Evolutionary conservation across 1,140 invertebrate species (phyloP), one percentile per base, ranked within the genome.

Genomic region (Ceratosolen solmsi): DNA sequence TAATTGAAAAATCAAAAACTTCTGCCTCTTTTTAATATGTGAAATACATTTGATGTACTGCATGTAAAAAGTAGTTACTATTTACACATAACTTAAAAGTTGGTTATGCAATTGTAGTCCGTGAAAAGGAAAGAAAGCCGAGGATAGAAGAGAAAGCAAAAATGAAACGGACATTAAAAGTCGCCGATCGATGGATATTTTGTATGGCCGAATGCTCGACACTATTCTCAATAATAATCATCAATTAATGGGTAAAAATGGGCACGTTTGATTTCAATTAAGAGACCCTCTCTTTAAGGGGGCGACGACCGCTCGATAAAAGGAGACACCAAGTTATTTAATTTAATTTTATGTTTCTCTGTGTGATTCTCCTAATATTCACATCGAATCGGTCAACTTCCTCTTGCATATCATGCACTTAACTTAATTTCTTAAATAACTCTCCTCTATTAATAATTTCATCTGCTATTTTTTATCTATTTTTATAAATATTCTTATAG

Each of bases 191-290:
- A 65, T 80, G 56, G 41, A 54, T 46, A 68, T 76, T 70, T 75
- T 84, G 86, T 87, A 84, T 79, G 86, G 87, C 86, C 86, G 79
- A 84, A 71, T 82, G 85, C 77, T 71, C 33, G 30, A 4, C 72
- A 82, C 82, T 82, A 86, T 87, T 86, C 84, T 84, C 86, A 87
- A 86, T 87, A 82, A 83, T 85, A 87, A 86, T 86, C 80, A 75
- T 86, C 85, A 85, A 87, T 86, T 80, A 75, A 27, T 56, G 83
- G 80, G 73, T 27, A 51, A 60, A 56, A 73, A 70, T 56, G 25
- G 78, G 70, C 56, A 20, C 54, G 56, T 17, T 38, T 17, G 38
- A 25, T 25, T 63, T 22, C 70, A 73, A 72, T 79, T 79, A 72
- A 71, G 25, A 20, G 2, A 20, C 54, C 54, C 7, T 17, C 36